Conservation (phyloP, 2,797 vertebrate genomes). For the Macrochelys suwanniensis region DNA sequence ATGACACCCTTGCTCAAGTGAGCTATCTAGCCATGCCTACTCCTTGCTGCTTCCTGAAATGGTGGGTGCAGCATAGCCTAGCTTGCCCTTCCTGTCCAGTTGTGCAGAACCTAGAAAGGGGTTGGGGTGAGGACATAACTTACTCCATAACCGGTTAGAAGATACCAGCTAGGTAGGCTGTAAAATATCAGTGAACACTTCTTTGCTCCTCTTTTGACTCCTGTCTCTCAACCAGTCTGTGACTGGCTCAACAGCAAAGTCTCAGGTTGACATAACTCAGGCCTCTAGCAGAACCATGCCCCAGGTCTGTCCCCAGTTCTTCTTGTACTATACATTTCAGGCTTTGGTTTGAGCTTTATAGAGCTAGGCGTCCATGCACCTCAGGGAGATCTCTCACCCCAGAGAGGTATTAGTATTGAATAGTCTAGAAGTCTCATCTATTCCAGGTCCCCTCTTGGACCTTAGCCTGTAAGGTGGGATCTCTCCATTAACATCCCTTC, state of each 20-base stretch:
- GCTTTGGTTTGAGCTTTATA: neutral
- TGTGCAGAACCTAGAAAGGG: neutral
- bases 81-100: neutral
- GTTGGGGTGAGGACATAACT: neutral
- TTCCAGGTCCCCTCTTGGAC: neutral
- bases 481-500: neutral
- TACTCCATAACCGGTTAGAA: neutral
- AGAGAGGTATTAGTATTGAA: neutral
- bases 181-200: neutral
- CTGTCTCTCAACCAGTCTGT: neutral
- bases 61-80: neutral
- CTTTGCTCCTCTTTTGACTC: neutral
- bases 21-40: neutral
- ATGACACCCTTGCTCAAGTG: neutral
- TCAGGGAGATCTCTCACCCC: too few relatives aligned
- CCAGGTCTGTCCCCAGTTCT: neutral
- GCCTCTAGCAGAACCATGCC: neutral
- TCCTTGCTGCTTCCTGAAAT: neutral
- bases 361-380: neutral
- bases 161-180: neutral
- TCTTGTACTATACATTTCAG: neutral
- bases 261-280: neutral
- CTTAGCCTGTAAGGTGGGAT: neutral
- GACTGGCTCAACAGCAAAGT: neutral
- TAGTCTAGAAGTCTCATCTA: neutral